Evolutionary conservation across 2,888 invertebrate genomes (phyloP), one percentile per base, ranked within the genome.

Genomic region (Agrilus mali): DNA sequence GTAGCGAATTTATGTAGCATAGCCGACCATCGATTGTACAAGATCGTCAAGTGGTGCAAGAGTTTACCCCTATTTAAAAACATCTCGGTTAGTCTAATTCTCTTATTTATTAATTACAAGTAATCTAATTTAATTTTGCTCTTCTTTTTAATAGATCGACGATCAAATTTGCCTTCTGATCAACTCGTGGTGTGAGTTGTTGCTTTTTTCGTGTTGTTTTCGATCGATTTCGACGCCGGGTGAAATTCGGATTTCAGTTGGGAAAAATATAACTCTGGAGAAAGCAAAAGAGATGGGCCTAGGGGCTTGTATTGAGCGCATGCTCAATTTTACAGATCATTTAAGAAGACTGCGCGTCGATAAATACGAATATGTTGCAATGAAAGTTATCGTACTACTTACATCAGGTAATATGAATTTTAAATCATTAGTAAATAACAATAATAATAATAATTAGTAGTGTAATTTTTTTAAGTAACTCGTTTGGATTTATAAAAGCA

Each of bases 31-130:
- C 75, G 95, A 38, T 77, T 96, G 14, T 96, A 95, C 66, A 93
- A 95, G 72, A 93, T 96, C 55, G 96, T 96, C 49, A 93, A 95
- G 64, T 96, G 96, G 96, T 95, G 95, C 72, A 90, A 96, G 66
- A 94, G 93, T 66, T 70, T 96, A 64, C 95, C 96, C 13, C 77
- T 96, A 20, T 96, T 96, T 65, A 92, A 94, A 65, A 90, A 93
- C 68, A 94, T 96, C 57, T 89, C 92, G 58, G 90, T 90, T 59
- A 74, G 78, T 68, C 8, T 42, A 10, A 10, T 27, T 27, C 5
- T 43, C 13, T 13, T 22, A 15, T 12, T 15, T 17, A 2, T 17
- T 40, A 20, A 38, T 17, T 38, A 38, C 41, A 36, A 12, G 7
- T 27, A 38, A 36, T 14, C n/a, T 42, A 41, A 41, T 43, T 36